A percentile compares a stretch with the other conserved stretches of the same genome.
Evolutionary conservation across 2,113 vertebrate genomes (phyloP).

Genomic region (Micronycteris hirsuta): DNA sequence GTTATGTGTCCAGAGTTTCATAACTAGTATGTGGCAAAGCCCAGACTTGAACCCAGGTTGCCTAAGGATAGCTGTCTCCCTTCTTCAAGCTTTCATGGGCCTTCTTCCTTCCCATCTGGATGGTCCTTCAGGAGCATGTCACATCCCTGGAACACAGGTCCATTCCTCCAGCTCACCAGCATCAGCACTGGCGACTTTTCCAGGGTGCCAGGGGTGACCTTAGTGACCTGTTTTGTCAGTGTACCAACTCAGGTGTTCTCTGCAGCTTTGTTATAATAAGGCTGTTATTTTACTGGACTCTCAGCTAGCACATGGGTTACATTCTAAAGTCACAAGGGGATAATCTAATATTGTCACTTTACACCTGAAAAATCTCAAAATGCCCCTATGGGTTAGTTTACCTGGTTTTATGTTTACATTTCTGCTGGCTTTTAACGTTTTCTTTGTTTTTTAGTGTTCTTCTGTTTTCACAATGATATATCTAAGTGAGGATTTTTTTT

Average conservation of each 20-base stretch:
- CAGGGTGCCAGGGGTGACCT: fast-evolving
- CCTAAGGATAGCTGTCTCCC: background rate
- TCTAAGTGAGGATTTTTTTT: background rate
- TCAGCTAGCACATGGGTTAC: background rate
- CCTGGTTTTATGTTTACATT: background rate
- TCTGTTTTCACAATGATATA: background rate
- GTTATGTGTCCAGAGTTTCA: background rate
- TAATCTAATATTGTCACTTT: background rate
- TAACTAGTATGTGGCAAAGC: background rate
- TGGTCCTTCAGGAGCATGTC: background rate
- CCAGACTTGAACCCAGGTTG: background rate
- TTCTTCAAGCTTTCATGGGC: background rate
- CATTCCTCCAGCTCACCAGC: background rate
- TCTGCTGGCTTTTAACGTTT: background rate
- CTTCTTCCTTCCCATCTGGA: background rate
- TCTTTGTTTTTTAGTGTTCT: background rate
- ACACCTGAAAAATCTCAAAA: too few relatives aligned
- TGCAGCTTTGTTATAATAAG: background rate
- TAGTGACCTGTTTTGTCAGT: fast-evolving
- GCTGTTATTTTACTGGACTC: background rate
- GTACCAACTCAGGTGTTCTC: background rate
- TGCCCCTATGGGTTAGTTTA: background rate
- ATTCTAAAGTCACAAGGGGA: background rate
- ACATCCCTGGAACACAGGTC: background rate
- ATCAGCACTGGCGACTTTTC: background rate